Evolutionary conservation across 2,113 vertebrate genomes (phyloP).

Genomic region (Vulpes lagopus): DNA sequence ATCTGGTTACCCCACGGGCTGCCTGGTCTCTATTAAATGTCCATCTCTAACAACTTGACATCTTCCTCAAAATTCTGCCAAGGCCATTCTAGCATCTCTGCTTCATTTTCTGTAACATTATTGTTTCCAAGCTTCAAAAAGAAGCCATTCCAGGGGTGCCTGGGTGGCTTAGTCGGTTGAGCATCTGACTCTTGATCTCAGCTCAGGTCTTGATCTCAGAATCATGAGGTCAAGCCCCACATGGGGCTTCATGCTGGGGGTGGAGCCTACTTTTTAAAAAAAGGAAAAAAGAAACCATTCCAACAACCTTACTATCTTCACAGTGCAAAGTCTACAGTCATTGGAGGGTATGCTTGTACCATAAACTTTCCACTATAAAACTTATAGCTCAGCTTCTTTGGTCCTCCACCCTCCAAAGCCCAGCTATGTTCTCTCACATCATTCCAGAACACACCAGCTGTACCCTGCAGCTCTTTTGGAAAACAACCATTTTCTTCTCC

Average conservation of each 20-base stretch:
- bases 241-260: neutral
- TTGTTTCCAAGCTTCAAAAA: constrained; percentile 8
- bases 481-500: neutral
- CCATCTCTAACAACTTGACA: neutral
- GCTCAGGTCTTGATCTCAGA: neutral
- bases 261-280: neutral
- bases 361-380: neutral
- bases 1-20: neutral
- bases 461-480: neutral
- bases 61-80: constrained; percentile 36
- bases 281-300: neutral
- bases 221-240: neutral
- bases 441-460: neutral
- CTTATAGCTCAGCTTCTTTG: constrained; percentile 38
- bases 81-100: neutral
- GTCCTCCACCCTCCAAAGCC: neutral
- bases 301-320: neutral
- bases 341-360: neutral
- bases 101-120: neutral
- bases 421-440: neutral
- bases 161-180: neutral
- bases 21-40: neutral
- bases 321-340: neutral
- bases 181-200: neutral
- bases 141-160: neutral